Base-by-base conservation (phyloP, 2,797 vertebrate species). In the Trematomus bernacchii region DNA sequence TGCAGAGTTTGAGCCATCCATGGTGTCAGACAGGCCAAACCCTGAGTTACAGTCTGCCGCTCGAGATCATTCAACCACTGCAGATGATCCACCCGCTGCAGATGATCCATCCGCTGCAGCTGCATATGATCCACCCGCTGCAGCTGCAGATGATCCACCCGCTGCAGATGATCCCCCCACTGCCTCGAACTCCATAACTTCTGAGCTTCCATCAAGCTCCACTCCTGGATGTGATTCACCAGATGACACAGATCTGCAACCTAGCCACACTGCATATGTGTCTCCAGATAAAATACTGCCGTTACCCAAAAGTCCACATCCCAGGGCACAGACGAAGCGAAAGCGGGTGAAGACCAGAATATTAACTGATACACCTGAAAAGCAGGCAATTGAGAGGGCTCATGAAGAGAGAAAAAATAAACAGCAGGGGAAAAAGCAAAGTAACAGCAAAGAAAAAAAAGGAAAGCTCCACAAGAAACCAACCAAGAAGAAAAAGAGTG, bases 341-440 rank as follows among this genome's bases (percentile, higher is more conserved):
- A 74, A 74, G 51, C n/a, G 6, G 46, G 69, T 66, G 54, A 80
- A 71, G 64, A 61, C 68, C 65, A 61, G 64, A 51, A 74, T 80
- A 19, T 50, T 70, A 23, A 80, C 65, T 65, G 77, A 70, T 61
- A 84, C 44, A 21, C 54, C 72, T 80, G 77, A 80, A 73, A 73
- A 80, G 65, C 73, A 27, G 27, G 27, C 27, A 27, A 27, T 27
- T 27, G 27, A 27, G 27, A 27, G 27, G 27, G 27, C 27, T 27
- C 27, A 27, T 27, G 27, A 27, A 27, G 27, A 27, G 27, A 66
- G 52, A 23, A 47, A 64, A 79, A 67, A 37, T 10, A 70, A 60
- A 63, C 46, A 43, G 55, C 9, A 19, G 27, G 21, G 59, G 7
- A 12, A 47, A 66, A 54, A 21, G 27, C 23, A 67, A 69, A 50